Evolutionary conservation across 2,888 invertebrate genomes (phyloP), one percentile per base, ranked within the genome.

Genomic region (Parnassius mnemosyne): DNA sequence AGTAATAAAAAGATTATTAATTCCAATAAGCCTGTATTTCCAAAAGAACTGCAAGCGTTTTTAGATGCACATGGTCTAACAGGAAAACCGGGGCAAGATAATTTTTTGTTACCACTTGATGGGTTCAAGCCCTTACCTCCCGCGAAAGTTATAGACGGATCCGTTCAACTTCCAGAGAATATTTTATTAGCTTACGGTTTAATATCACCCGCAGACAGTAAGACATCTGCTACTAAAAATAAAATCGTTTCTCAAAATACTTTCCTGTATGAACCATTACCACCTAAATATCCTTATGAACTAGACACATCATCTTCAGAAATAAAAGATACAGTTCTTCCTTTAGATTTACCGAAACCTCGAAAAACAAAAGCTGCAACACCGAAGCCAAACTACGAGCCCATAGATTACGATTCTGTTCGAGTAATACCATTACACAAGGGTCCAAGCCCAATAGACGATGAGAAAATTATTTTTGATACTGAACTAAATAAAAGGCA

Each of bases 61-160:
- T 74, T 91, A 10, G 81, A 89, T 64, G 76, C 85, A 13, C 90
- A 89, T 67, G 90, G 90, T 1, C 69, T 91, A 10, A 79, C 85
- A 70, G 84, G 84, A 3, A 79, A 79, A 62, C 80, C 84, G 53
- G 88, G 83, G 3, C 79, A 85, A 70, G 89, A 90, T 65, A 78
- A 86, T 71, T 89, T 89, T 57, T 72, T 90, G 1, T 67, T 90
- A 9, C 91, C 91, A 1, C 76, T 90, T 9, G 90, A 90, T 61
- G 90, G 90, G 3, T 91, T 91, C 56, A 91, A 91, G 50, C 91
- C 91, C 42, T 67, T 91, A 34, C 91, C 91, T 11, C 85, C 89
- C 47, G 80, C 85, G 7, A 85, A 73, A 72, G 71, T 85, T 13
- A 72, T 89, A 3, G 90, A 90, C 65, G 89, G 85, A 13, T 80